Evolutionary conservation across 2,113 vertebrate species (phyloP).

Genomic region (Grammomys dolichurus): DNA sequence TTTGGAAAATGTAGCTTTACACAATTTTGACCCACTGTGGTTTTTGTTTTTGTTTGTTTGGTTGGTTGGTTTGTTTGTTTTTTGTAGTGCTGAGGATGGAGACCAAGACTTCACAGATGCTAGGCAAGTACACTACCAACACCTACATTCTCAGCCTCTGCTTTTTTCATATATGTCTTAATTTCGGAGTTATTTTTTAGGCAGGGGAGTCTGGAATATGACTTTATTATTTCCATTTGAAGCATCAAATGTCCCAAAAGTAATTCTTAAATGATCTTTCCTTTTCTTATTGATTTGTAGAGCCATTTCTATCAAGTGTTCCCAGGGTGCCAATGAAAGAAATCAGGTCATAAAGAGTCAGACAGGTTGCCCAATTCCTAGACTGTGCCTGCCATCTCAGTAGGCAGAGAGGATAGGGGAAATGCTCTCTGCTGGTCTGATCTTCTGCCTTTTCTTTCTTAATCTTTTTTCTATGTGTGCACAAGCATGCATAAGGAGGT

Average conservation of each 20-base stretch:
- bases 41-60: no score
- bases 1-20: no score
- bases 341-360: neutral
- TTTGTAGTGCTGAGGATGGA: neutral
- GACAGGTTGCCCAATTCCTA: neutral
- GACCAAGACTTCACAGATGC: neutral
- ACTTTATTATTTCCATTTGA: neutral
- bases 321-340: neutral
- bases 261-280: neutral
- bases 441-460: neutral
- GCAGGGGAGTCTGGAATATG: neutral
- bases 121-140: neutral
- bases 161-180: neutral
- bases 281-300: neutral
- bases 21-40: neutral
- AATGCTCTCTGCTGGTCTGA: neutral
- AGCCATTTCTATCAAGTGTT: neutral
- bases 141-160: neutral
- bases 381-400: neutral
- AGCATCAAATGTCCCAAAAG: neutral
- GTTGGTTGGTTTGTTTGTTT: neutral
- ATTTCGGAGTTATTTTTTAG: neutral
- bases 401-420: rapidly evolving
- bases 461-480: neutral
- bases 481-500: neutral